A percentile compares a stretch with the other conserved stretches of the same genome.
Conservation (phyloP, 2,888 invertebrate genomes). For the Ophion obscuratus region DNA sequence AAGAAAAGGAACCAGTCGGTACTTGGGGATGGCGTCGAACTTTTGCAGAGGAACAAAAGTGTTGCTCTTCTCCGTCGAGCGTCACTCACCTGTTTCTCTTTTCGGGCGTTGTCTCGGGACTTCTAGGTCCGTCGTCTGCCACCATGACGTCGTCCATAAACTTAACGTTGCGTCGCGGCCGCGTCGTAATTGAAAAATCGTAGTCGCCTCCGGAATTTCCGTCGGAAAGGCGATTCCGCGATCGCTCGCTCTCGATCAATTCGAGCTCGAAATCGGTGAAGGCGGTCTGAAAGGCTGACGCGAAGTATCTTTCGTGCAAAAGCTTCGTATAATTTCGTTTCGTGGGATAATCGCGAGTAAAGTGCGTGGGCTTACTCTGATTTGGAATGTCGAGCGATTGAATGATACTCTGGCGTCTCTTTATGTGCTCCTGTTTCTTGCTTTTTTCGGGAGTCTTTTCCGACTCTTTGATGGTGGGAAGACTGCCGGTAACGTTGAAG, state of each 20-base stretch:
- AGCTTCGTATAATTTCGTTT: background rate
- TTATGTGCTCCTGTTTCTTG: constrained; percentile 48
- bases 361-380: constrained; percentile 30
- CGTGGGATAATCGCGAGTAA: constrained; percentile 5
- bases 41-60: background rate
- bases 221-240: constrained; percentile 59
- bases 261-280: constrained; percentile 82
- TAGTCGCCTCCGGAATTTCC: constrained; percentile 59
- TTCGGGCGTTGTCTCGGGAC: constrained; percentile 41
- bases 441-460: constrained; percentile 45
- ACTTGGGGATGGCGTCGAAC: background rate
- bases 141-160: constrained; percentile 39
- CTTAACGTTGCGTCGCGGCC: constrained; percentile 37
- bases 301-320: constrained; percentile 30
- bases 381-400: constrained; percentile 64
- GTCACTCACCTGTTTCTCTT: constrained; percentile 25
- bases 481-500: constrained; percentile 15
- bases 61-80: background rate
- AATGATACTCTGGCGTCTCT: constrained; percentile 72
- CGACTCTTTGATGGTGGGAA: constrained; percentile 69
- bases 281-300: constrained; percentile 74
- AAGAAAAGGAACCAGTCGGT: background rate
- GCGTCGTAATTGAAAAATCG: constrained; percentile 1
- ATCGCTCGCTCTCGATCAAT: constrained; percentile 78
- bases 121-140: constrained; percentile 6